Conservation (phyloP, 2,888 invertebrate species). For the Calliopum simillimum region DNA sequence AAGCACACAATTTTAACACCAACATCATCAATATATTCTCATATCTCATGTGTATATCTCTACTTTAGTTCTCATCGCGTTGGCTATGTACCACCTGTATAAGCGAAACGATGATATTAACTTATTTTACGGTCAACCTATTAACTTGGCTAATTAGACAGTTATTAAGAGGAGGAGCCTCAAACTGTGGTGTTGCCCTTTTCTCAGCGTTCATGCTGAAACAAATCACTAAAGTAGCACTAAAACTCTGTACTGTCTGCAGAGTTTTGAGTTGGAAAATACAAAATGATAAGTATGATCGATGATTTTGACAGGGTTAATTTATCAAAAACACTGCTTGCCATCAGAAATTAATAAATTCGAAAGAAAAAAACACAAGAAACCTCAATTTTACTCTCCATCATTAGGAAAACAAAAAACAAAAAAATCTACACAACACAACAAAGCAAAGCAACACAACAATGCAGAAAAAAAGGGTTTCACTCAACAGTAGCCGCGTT, state of each 20-base stretch:
- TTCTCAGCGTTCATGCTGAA: no score
- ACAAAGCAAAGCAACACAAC: neutral
- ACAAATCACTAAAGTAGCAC: no score
- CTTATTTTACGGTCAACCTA: slow-evolving; percentile 4
- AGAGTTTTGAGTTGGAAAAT: neutral
- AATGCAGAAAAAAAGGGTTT: neutral
- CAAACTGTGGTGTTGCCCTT: no score
- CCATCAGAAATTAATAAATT: neutral
- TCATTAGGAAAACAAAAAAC: no score
- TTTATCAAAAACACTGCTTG: slow-evolving; percentile 16
- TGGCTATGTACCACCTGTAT: no score
- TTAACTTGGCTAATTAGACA: slow-evolving; percentile 26
- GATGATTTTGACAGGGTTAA: slow-evolving; percentile 8
- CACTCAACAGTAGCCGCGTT: slow-evolving; percentile 6
- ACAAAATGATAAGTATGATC: slow-evolving; percentile 20
- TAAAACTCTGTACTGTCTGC: no score
- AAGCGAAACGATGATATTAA: neutral
- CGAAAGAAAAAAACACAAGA: neutral
- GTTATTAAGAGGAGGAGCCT: slow-evolving; percentile 16
- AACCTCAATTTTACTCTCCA: neutral
- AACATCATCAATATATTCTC: no score
- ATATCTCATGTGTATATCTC: no score
- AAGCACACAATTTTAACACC: no score
- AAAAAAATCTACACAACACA: no score
- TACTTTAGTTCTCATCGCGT: no score